phyloP scores from a whole-genome alignment of 2,113 vertebrate species.

The Uropsilus gracilis region DNA sequence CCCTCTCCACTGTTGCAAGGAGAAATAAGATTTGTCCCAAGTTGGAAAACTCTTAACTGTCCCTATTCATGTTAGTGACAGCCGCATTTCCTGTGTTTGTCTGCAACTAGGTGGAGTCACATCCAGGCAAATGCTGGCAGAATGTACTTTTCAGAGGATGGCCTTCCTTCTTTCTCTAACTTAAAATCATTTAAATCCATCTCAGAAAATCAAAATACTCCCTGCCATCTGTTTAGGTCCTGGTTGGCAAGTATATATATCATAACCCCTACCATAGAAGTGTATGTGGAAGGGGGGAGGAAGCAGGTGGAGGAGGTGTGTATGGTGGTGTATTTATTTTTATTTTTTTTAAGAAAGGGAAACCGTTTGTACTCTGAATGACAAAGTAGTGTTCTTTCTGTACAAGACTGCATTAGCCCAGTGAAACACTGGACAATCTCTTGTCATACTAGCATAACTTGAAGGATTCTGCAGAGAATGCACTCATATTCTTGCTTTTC shows the following conservation, averaged over 20 bases:
- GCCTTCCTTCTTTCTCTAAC: slow-evolving; percentile 35
- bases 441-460: background rate
- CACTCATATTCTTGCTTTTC: background rate
- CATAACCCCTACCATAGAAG: background rate
- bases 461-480: slow-evolving; percentile 1
- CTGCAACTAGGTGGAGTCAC: background rate
- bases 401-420: background rate
- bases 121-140: background rate
- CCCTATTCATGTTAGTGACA: background rate
- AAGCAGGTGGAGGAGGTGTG: no score
- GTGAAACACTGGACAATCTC: background rate
- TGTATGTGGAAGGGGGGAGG: no score
- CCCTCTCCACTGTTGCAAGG: background rate
- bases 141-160: background rate
- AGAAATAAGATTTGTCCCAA: background rate
- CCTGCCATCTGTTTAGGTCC: background rate
- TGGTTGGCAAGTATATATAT: background rate
- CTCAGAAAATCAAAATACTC: background rate
- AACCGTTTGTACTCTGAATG: background rate
- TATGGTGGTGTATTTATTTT: no score
- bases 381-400: background rate
- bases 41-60: slow-evolving; percentile 12
- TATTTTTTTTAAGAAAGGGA: background rate
- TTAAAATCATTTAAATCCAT: background rate
- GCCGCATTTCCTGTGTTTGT: slow-evolving; percentile 51